Conservation (phyloP, 2,113 vertebrate genomes). For the Apodemus sylvaticus region DNA sequence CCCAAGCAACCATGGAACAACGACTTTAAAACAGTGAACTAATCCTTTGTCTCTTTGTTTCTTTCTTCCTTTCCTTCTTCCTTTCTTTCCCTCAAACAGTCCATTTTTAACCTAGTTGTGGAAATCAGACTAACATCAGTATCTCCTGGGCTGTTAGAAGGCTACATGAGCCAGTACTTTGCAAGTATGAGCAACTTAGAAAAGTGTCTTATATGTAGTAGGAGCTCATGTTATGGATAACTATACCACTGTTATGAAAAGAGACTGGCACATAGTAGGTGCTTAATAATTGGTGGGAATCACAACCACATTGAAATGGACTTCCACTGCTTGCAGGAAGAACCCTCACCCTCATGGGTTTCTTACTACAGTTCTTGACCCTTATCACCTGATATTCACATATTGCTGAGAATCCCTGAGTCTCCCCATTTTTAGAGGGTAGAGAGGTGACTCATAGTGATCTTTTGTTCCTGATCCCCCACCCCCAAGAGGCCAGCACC, state of each 20-base stretch:
- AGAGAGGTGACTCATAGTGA: not conserved
- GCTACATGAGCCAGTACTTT: not conserved
- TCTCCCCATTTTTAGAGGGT: not conserved
- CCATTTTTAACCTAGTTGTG: not conserved
- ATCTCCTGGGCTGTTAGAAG: not conserved
- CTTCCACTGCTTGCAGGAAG: not conserved
- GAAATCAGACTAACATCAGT: not conserved
- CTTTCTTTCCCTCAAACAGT: not conserved
- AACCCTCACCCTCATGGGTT: not conserved
- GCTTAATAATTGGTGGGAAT: not conserved
- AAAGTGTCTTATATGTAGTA: not conserved
- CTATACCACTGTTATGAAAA: not conserved
- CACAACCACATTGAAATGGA: not conserved
- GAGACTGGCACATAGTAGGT: not conserved
- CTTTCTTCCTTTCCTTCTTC: too few relatives aligned
- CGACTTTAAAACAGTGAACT: not conserved
- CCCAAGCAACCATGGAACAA: not conserved
- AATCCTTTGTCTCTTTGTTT: too few relatives aligned
- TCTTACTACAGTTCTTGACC: not conserved
- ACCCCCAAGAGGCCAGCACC: not conserved
- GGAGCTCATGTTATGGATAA: not conserved
- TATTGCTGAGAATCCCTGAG: not conserved
- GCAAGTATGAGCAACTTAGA: not conserved
- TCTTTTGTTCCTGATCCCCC: not conserved
- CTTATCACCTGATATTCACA: not conserved